Conservation (phyloP, 1,140 invertebrate genomes). For the Catajapyx aquilonaris region DNA sequence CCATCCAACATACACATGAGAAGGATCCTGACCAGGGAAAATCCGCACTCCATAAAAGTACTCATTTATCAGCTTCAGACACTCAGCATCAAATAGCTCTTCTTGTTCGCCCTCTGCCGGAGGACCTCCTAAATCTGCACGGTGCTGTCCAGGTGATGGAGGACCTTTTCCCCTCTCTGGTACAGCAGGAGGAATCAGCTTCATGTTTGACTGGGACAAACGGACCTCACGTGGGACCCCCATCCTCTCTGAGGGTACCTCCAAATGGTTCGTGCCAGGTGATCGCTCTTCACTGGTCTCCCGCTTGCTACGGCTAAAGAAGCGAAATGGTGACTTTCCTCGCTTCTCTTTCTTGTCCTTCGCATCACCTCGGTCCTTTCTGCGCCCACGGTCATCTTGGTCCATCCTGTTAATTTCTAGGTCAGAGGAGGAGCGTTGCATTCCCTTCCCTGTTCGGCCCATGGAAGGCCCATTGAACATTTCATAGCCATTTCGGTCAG, state of each 20-base stretch:
- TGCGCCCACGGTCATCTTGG: too few relatives aligned
- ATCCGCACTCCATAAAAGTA: conserved; percentile 88
- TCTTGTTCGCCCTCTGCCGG: conserved; percentile 40
- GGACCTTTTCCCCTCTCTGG: conserved; percentile 34
- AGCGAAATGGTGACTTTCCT: conserved; percentile 76
- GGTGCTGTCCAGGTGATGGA: conserved; percentile 26
- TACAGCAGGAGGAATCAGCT: conserved; percentile 37
- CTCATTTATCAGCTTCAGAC: conserved; percentile 85
- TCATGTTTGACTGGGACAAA: conserved; percentile 32
- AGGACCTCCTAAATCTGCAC: conserved; percentile 41
- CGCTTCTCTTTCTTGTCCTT: conserved; percentile 62
- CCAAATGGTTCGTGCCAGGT: too few relatives aligned
- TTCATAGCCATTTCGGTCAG: too few relatives aligned
- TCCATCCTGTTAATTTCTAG: too few relatives aligned
- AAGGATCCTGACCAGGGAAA: conserved; percentile 91
- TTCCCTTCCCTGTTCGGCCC: conserved; percentile 33
- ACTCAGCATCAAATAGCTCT: conserved; percentile 62
- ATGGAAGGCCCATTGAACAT: too few relatives aligned
- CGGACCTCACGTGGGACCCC: too few relatives aligned
- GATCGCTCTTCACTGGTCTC: too few relatives aligned
- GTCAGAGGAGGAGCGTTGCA: too few relatives aligned
- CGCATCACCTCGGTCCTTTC: conserved; percentile 10
- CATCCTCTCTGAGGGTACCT: too few relatives aligned
- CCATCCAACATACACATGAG: conserved; percentile 97
- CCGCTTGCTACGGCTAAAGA: too few relatives aligned